phyloP scores from a whole-genome alignment of 2,113 vertebrate species.

The Synodontis membranacea region DNA sequence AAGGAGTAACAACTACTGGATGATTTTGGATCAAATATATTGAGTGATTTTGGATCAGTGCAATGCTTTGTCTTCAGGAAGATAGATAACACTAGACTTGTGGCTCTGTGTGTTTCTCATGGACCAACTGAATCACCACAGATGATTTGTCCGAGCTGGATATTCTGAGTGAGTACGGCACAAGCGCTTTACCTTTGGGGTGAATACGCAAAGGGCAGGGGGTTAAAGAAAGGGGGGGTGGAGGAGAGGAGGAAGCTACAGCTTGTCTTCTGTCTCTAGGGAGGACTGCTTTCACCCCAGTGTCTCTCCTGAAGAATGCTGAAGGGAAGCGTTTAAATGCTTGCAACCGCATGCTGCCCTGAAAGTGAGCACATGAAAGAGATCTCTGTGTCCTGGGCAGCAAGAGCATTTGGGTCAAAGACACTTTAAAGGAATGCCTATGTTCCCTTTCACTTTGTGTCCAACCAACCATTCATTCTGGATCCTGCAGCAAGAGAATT shows the following conservation, averaged over 20 bases:
- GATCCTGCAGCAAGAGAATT: conserved; percentile 49
- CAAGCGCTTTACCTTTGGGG: conserved; percentile 41
- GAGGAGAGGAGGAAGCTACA: conserved; percentile 60
- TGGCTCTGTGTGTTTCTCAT: neutral
- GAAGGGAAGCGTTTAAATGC: conserved; percentile 45
- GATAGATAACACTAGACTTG: conserved; percentile 10
- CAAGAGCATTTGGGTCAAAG: conserved; percentile 12
- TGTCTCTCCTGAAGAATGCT: conserved; percentile 33
- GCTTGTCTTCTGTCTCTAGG: conserved; percentile 55
- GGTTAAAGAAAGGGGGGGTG: conserved; percentile 62
- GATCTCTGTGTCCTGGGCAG: conserved; percentile 29
- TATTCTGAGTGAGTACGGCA: conserved; percentile 40
- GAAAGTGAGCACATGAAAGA: conserved; percentile 42
- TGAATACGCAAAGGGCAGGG: conserved; percentile 20
- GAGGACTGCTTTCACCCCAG: conserved; percentile 58
- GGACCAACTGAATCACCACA: conserved; percentile 18
- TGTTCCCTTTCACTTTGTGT: conserved; percentile 36
- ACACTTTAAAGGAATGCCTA: conserved; percentile 14
- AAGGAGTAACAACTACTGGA: neutral
- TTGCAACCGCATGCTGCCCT: conserved; percentile 38
- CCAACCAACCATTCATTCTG: conserved; percentile 49
- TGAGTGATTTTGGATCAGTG: neutral
- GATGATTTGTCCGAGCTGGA: conserved; percentile 34
- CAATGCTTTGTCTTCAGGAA: neutral
- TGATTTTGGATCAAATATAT: neutral